Conservation (phyloP, 2,113 vertebrate genomes). For the Callopanchax toddi region DNA sequence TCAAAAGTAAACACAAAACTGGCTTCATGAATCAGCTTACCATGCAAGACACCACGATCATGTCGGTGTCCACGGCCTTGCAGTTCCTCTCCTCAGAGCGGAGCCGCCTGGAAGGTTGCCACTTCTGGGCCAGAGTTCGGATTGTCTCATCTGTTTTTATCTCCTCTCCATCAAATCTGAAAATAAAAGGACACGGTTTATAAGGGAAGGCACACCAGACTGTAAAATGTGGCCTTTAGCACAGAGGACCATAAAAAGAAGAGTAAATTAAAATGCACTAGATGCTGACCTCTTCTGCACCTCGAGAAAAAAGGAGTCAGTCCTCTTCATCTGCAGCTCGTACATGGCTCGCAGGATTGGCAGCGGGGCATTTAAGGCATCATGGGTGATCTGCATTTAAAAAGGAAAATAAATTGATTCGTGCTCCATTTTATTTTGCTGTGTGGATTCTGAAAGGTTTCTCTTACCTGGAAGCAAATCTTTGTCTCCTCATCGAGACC, state of each 20-base stretch:
- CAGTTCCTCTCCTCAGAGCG: conserved; percentile 87
- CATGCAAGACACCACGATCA: conserved; percentile 91
- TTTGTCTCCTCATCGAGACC: conserved; percentile 95
- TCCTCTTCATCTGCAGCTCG: conserved; percentile 95
- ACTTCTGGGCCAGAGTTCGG: conserved; percentile 90
- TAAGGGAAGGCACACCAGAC: no score
- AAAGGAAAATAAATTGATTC: neutral
- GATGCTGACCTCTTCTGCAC: conserved; percentile 90
- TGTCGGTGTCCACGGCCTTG: conserved; percentile 94
- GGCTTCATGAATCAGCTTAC: conserved; percentile 76
- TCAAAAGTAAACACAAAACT: no score
- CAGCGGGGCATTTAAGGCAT: conserved; percentile 93
- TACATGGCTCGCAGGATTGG: conserved; percentile 95
- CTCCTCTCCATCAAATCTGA: conserved; percentile 92
- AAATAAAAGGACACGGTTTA: neutral
- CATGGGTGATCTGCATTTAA: conserved; percentile 88
- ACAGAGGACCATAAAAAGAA: neutral
- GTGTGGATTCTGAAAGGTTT: neutral
- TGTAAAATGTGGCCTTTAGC: neutral
- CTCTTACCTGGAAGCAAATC: conserved; percentile 93
- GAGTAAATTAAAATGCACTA: neutral
- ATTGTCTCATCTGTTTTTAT: conserved; percentile 93
- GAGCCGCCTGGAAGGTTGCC: conserved; percentile 87
- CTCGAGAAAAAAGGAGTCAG: conserved; percentile 93
- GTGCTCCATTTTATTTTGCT: neutral